Evolutionary conservation across 2,797 vertebrate genomes (phyloP), one percentile per base, ranked within the genome.

Genomic region (Gobionotothen gibberifrons): DNA sequence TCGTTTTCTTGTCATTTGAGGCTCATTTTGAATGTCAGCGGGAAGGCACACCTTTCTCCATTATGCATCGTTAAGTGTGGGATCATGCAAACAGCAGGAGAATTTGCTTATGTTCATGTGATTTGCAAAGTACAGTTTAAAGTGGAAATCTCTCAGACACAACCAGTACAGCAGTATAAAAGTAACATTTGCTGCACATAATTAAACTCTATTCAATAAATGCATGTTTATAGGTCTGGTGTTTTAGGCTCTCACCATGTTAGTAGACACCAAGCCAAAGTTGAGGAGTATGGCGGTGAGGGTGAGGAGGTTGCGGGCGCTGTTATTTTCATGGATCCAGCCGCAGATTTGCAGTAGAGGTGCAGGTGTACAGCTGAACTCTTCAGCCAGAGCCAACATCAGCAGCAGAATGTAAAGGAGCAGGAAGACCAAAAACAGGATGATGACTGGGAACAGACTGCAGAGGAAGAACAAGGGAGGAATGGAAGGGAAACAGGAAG

Each of bases 251-350:
- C 88, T 87, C 81, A 95, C 95, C 91, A 94, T 93, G 84, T 95
- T 92, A 44, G 85, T 84, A 3, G 90, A 92, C 42, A 86, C 91
- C 73, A 94, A 71, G 69, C 81, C 81, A 42, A 94, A 94, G 84
- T 95, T 94, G 64, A 94, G 78, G 58, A 82, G 9, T 11, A 95
- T 91, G 44, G 93, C 94, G 0, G 90, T 73, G 12, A 95, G 68
- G 4, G 94, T 95, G 78, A 95, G 90, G 22, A 94, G 59, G 82
- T 91, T 94, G 19, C 93, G 91, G 61, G 93, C 90, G 3, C 85
- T 87, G 89, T 95, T 94, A 89, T 94, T 94, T 72, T 95, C 94
- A 14, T 95, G 94, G 69, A 95, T 93, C 92, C 92, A 94, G 77
- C 94, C 93, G 82, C 94, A 94, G 40, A 94, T 51, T 2, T 91